Evolutionary conservation across 2,113 vertebrate species (phyloP), one percentile per base, ranked within the genome.

Genomic region (Alligator mississippiensis): DNA sequence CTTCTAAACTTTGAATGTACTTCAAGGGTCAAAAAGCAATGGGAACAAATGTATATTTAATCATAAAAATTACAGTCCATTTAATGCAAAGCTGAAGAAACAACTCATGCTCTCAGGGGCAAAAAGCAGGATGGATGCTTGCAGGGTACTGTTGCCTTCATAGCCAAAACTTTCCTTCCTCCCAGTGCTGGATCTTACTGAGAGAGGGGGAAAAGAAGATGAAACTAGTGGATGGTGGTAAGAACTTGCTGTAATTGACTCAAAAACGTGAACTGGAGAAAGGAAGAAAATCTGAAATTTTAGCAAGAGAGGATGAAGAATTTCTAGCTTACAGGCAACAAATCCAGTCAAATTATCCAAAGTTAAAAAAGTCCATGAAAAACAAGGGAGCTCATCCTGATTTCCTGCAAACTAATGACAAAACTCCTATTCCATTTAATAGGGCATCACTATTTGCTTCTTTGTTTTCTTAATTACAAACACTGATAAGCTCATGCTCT

Each of bases 21-120:
- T 91, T 90, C 57, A 76, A 86, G 89, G 91, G 89, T 86, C 93
- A 96, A 91, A 96, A 96, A 91, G 88, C 75, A 91, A 87, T 58
- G 77, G 66, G 82, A 93, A 78, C 77, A 77, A 93, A 90, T 54
- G 87, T 68, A 93, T 81, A 89, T 89, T 90, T 82, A 91, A 80
- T 70, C 15, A 4, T 7, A 64, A 87, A 95, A 79, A 11, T 1
- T 66, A 59, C 77, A 88, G 80, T 92, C 16, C 1, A 86, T 54
- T 63, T 81, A 9, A 30, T 60, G 30, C 66, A 55, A 80, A 58
- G 76, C 77, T 22, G 85, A 91, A 90, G 72, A 93, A 87, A 81
- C 74, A 94, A 58, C 76, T 91, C 80, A 55, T 82, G 27, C 54
- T 93, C 91, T 91, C 92, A 89, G 92, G 95, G 89, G 92, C 91